These are phyloP conservation scores for Chromobotia macracanthus DNA, from an alignment of 2,797 vertebrate genomes.

Conservation along the genomic window DNA sequence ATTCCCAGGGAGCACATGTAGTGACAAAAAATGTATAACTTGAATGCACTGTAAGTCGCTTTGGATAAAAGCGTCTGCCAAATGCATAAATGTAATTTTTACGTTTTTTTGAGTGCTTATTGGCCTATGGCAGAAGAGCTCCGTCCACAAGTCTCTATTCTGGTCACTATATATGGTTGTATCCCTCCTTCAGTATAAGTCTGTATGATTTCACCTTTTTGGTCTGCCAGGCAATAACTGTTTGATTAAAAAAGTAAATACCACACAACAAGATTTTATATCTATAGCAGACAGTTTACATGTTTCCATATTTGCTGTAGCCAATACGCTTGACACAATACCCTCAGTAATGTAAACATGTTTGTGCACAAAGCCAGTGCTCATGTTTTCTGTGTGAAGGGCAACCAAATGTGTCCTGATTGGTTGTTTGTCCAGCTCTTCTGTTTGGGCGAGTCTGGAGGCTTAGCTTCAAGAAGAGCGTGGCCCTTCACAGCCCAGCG, in stretches of 20 bases:
- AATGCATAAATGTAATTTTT: no score
- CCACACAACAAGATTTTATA: no score
- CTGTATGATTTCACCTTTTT: not conserved
- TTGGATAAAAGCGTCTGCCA: no score
- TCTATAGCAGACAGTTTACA: not conserved
- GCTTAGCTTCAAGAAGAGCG: constrained; percentile 17
- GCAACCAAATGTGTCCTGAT: constrained; percentile 35
- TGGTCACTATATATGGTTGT: not conserved
- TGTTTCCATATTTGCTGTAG: no score
- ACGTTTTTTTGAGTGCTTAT: no score
- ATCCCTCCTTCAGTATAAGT: not conserved
- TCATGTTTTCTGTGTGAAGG: constrained; percentile 29
- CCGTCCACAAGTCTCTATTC: no score
- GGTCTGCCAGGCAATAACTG: not conserved
- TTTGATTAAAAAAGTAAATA: not conserved
- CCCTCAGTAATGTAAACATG: not conserved
- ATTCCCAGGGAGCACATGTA: no score
- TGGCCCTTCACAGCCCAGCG: constrained; percentile 48
- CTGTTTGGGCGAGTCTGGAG: not conserved
- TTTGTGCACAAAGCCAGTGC: constrained; percentile 2
- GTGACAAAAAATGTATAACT: no score
- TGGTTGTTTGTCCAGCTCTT: constrained; percentile 38
- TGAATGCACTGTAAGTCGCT: no score
- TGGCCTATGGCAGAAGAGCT: no score
- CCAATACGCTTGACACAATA: not conserved